These are phyloP conservation scores for Drosophila kuntzei DNA, from an alignment of 2,888 invertebrate species.

Conservation along the genomic window DNA sequence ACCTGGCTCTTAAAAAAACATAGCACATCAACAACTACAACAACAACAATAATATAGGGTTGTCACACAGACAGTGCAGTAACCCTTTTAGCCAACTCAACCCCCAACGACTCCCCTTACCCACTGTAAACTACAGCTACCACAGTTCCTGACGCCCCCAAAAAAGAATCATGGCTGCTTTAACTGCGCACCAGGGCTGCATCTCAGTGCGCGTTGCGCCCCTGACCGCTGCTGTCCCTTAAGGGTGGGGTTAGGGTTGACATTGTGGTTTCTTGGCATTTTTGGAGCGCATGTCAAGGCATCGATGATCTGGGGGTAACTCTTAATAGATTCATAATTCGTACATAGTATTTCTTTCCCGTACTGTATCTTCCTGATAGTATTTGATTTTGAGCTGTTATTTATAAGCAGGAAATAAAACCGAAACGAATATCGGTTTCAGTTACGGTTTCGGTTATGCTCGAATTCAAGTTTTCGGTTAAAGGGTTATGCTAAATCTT, in stretches of 20 bases:
- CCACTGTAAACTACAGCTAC: conserved; percentile 1
- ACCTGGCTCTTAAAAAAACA: conserved; percentile 31
- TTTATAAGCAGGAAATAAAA: too few species aligned
- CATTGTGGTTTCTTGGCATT: conserved; percentile 46
- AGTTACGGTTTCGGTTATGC: too few species aligned
- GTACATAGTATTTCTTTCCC: too few species aligned
- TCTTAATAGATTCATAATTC: background rate
- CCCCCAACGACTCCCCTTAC: background rate
- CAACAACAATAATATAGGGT: conserved; percentile 9
- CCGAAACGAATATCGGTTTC: too few species aligned
- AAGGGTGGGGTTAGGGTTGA: conserved; percentile 11
- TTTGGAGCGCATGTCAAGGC: conserved; percentile 38
- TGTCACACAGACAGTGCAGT: conserved; percentile 26
- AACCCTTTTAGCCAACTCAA: conserved; percentile 41
- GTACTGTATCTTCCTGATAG: too few species aligned
- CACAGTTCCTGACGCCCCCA: conserved; percentile 27
- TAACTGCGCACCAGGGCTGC: conserved; percentile 47
- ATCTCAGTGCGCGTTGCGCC: conserved; percentile 21
- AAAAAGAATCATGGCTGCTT: conserved; percentile 41
- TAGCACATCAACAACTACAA: conserved; percentile 12
- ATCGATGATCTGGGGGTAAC: conserved; percentile 25
- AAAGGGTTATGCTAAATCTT: too few species aligned
- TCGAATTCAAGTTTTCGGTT: too few species aligned
- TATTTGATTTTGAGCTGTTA: too few species aligned
- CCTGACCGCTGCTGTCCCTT: conserved; percentile 3